Evolutionary conservation across 2,797 vertebrate species (phyloP).

Genomic region (Platalea minor): DNA sequence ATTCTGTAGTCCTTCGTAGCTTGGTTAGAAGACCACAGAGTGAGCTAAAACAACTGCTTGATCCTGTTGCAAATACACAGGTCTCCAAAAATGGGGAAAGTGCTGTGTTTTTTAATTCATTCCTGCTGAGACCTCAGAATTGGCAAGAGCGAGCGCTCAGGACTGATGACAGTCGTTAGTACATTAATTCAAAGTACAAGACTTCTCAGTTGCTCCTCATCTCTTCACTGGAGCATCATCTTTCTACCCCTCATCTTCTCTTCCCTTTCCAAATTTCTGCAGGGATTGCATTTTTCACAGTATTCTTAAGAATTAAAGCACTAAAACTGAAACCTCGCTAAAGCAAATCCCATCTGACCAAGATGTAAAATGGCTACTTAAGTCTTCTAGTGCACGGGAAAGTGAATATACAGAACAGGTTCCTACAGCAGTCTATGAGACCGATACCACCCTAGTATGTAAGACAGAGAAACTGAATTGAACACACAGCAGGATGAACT

Average conservation of each 20-base stretch:
- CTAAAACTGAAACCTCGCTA: background rate
- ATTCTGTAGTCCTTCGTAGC: background rate
- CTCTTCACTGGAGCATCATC: background rate
- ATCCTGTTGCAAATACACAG: background rate
- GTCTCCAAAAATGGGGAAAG: background rate
- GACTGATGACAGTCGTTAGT: background rate
- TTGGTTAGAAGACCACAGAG: background rate
- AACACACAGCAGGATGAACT: background rate
- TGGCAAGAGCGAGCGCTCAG: background rate
- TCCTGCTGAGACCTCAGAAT: background rate
- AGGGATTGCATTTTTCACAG: background rate
- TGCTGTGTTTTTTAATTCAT: background rate
- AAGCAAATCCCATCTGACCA: background rate
- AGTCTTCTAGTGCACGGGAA: background rate
- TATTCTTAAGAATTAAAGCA: background rate
- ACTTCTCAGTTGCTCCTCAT: background rate
- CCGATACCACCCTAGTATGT: fast-evolving
- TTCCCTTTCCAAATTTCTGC: background rate
- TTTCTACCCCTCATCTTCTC: background rate
- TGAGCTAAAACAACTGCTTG: background rate
- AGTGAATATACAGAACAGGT: background rate
- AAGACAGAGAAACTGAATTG: background rate
- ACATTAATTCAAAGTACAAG: background rate
- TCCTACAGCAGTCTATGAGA: background rate
- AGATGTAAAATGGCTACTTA: background rate